phyloP scores from a whole-genome alignment of 2,888 invertebrate species.

The Apamea epomidion region DNA sequence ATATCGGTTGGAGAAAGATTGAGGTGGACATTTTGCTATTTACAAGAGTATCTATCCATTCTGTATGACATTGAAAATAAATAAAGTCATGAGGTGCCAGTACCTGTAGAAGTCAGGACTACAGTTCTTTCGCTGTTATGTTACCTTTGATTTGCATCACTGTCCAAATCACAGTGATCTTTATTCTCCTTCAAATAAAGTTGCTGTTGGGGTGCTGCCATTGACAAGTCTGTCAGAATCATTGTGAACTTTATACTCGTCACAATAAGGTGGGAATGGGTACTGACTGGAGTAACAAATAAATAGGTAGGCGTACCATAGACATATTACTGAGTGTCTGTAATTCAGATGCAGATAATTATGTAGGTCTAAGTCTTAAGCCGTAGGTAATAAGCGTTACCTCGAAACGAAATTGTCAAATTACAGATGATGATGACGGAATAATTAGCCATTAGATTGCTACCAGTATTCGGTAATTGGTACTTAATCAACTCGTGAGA shows the following conservation, averaged over 20 bases:
- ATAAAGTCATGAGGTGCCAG: not conserved
- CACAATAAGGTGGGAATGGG: too few species aligned
- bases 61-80: not conserved
- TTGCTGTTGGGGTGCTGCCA: too few species aligned
- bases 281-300: not conserved
- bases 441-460: conserved; percentile 12
- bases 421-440: not conserved
- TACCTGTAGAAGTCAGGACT: not conserved
- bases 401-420: not conserved
- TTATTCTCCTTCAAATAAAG: too few species aligned
- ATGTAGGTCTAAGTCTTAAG: not conserved
- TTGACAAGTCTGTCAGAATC: too few species aligned
- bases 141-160: too few species aligned
- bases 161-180: too few species aligned
- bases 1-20: not conserved
- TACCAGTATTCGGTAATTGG: not conserved
- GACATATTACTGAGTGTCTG: not conserved
- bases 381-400: not conserved
- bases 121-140: too few species aligned
- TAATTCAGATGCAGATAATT: not conserved
- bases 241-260: too few species aligned
- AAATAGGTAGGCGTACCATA: too few species aligned
- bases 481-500: not conserved
- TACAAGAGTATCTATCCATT: not conserved
- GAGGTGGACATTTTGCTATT: conserved; percentile 13